Percentiles rank a stretch among this genome's conserved stretches.
Evolutionary conservation across 2,113 vertebrate species (phyloP).

Genomic region (Cercopithecus mona): DNA sequence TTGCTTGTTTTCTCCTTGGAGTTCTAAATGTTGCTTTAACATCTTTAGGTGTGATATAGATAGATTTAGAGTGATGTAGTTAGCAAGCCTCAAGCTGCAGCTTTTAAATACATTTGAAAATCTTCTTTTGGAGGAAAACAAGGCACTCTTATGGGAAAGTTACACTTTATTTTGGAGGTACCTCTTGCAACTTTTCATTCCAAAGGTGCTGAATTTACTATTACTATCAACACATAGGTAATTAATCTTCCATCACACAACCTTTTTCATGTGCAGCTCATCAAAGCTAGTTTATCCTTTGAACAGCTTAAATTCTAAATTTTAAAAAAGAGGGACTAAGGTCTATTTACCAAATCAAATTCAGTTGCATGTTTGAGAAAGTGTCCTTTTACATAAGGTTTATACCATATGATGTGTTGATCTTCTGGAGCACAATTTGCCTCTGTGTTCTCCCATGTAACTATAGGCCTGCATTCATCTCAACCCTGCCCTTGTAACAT

Average conservation of each 20-base stretch:
- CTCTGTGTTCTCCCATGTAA: slow-evolving; percentile 77
- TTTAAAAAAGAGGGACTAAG: slow-evolving; percentile 38
- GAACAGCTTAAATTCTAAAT: background rate
- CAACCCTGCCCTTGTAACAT: slow-evolving; percentile 78
- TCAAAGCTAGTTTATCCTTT: background rate
- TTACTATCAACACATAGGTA: slow-evolving; percentile 37
- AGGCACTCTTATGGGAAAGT: slow-evolving; percentile 75
- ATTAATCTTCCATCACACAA: slow-evolving; percentile 36
- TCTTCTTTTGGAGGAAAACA: slow-evolving; percentile 74
- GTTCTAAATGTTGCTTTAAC: slow-evolving; percentile 81
- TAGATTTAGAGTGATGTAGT: slow-evolving; percentile 78
- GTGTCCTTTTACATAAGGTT: slow-evolving; percentile 69
- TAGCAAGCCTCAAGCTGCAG: slow-evolving; percentile 80
- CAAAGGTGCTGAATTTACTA: slow-evolving; percentile 73
- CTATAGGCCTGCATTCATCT: slow-evolving; percentile 74
- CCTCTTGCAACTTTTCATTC: slow-evolving; percentile 71
- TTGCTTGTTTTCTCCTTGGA: slow-evolving; percentile 78
- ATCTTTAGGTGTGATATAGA: slow-evolving; percentile 81
- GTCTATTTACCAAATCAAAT: slow-evolving; percentile 61
- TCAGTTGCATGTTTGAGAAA: slow-evolving; percentile 61
- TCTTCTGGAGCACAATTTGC: slow-evolving; percentile 75
- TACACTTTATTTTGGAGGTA: slow-evolving; percentile 77
- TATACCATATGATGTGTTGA: slow-evolving; percentile 62
- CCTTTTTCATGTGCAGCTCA: background rate
- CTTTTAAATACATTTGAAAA: slow-evolving; percentile 81